Conservation (phyloP, 1,140 invertebrate genomes). For the Callitettix versicolor region DNA sequence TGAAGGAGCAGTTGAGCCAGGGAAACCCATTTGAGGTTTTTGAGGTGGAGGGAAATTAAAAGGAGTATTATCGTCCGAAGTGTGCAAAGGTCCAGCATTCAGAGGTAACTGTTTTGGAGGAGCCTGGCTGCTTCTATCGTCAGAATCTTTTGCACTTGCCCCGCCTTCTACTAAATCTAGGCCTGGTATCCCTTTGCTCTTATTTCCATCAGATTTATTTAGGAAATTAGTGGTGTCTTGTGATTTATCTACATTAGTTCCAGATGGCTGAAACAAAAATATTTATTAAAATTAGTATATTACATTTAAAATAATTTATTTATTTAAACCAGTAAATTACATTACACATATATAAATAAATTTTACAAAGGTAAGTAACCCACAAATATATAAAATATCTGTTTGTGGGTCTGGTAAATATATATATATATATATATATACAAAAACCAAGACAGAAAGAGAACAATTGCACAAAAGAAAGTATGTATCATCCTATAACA, state of each 20-base stretch:
- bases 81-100: slow-evolving; percentile 11
- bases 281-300: not conserved
- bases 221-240: too few relatives aligned
- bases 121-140: not conserved
- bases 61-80: slow-evolving; percentile 27
- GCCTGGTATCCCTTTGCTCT: slow-evolving; percentile 25
- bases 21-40: not conserved
- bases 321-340: too few relatives aligned
- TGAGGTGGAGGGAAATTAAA: slow-evolving; percentile 26
- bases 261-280: not conserved
- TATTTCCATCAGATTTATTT: not conserved
- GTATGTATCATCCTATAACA: too few relatives aligned
- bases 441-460: too few relatives aligned
- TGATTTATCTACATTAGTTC: not conserved
- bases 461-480: too few relatives aligned
- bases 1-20: not conserved
- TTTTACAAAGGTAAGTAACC: too few relatives aligned
- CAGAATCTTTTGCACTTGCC: not conserved
- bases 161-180: slow-evolving; percentile 21
- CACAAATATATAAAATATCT: too few relatives aligned
- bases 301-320: not conserved
- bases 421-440: too few relatives aligned
- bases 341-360: too few relatives aligned
- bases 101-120: not conserved
- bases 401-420: too few relatives aligned